These are phyloP conservation scores for Nomada ferruginata DNA, from an alignment of 2,888 invertebrate genomes.

Conservation along the genomic window DNA sequence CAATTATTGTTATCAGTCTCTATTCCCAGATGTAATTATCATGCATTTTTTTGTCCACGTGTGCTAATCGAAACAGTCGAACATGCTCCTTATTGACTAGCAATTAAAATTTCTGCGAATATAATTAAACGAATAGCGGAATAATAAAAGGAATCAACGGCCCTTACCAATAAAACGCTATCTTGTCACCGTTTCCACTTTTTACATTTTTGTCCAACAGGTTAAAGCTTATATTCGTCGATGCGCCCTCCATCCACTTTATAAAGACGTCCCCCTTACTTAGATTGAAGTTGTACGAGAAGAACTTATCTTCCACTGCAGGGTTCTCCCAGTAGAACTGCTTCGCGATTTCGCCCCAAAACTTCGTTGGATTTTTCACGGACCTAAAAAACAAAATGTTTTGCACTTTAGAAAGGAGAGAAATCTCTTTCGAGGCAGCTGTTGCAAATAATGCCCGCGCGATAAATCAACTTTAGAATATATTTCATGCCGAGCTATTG, in stretches of 20 bases:
- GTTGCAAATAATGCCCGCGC: not conserved
- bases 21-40: too few species aligned
- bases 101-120: not conserved
- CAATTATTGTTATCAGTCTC: too few species aligned
- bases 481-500: too few species aligned
- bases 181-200: constrained; percentile 94
- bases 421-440: not conserved
- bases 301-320: constrained; percentile 90
- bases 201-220: constrained; percentile 95
- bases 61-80: not conserved
- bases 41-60: not conserved
- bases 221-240: constrained; percentile 98
- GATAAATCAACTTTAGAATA: not conserved
- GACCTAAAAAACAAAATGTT: constrained; percentile 85
- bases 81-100: constrained; percentile 9
- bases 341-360: constrained; percentile 97
- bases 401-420: not conserved
- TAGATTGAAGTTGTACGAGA: constrained; percentile 96
- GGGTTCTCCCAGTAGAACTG: constrained; percentile 97
- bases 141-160: not conserved
- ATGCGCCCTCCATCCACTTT: constrained; percentile 97
- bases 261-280: constrained; percentile 95
- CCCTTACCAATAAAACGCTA: constrained; percentile 96
- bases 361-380: constrained; percentile 93
- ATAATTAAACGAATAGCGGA: not conserved